Base-by-base conservation (phyloP, 2,113 vertebrate genomes). In the Paramisgurnus dabryanus region DNA sequence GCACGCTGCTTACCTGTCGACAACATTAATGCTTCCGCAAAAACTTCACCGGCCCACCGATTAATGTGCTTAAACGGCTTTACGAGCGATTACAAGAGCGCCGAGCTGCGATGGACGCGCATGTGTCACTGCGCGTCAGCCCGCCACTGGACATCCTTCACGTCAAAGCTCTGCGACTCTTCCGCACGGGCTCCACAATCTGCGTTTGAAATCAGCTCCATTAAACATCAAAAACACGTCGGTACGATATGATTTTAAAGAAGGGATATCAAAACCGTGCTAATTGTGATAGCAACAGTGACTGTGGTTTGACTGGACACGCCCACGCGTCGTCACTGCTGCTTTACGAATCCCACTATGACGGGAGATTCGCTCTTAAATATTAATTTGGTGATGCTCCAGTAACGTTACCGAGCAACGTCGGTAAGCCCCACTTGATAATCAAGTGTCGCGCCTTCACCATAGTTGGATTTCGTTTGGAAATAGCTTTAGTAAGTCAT, bases 11-110 rank as follows among this genome's bases (percentile, higher is more conserved):
- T 76, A 83, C 82, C 82, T 83, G 82, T 83, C 27, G 82, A 83
- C 78, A 83, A 79, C 82, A 83, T 83, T 76, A 80, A 80, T 83
- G 67, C 78, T 67, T 67, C 70, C 57, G n/a, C n/a, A 45, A 17
- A n/a, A 58, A 49, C 58, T 27, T 64, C 83, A 7, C 65, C 43
- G 34, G 66, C 27, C 73, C 53, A 15, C 10, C 66, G 72, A 68
- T 64, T 7, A 76, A 22, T 7, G 53, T 7, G 34, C 40, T 83
- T 15, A 40, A 45, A 75, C 53, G 13, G 65, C n/a, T 64, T 65
- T 4, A 64, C 47, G n/a, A 18, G 69, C 18, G 77, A 55, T 53
- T 65, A 75, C 15, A 66, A 69, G 74, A 53, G 67, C 77, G 68
- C 15, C 7, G 73, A n/a, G 73, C 27, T 13, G 63, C 22, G 63